phyloP scores from a whole-genome alignment of 2,888 invertebrate species.

The Tipula lateralis region DNA sequence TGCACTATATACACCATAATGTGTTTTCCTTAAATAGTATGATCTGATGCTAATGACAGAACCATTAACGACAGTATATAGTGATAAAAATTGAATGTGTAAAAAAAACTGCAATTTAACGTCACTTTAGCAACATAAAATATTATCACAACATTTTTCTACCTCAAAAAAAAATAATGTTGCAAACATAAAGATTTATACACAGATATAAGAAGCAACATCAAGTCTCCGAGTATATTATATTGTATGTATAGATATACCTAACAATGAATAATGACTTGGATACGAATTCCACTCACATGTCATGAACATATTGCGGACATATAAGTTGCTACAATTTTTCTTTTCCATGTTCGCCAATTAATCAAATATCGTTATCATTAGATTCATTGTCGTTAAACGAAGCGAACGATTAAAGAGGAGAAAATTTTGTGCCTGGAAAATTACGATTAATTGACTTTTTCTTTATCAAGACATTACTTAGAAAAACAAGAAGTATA shows the following conservation, averaged over 20 bases:
- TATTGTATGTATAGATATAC: neutral
- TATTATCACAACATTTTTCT: neutral
- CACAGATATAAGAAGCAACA: neutral
- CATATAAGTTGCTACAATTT: neutral
- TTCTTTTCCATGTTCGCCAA: neutral
- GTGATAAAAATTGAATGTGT: neutral
- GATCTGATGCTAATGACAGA: too few relatives aligned
- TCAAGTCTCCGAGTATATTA: neutral
- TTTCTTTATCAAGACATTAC: neutral
- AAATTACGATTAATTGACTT: conserved; percentile 24
- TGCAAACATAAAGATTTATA: neutral
- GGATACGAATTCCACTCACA: neutral
- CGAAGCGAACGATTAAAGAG: neutral
- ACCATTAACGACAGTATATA: neutral
- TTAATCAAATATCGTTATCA: conserved; percentile 11
- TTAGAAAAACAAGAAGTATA: neutral
- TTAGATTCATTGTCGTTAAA: neutral
- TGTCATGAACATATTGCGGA: neutral
- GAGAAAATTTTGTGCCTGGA: neutral
- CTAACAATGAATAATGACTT: neutral
- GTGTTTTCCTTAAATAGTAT: too few relatives aligned
- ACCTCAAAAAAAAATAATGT: neutral
- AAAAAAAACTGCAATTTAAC: neutral
- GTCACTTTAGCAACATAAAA: neutral
- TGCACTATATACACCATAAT: too few relatives aligned